phyloP scores from a whole-genome alignment of 53 echinoderm and acorn worm species.

The Antedon mediterranea region DNA sequence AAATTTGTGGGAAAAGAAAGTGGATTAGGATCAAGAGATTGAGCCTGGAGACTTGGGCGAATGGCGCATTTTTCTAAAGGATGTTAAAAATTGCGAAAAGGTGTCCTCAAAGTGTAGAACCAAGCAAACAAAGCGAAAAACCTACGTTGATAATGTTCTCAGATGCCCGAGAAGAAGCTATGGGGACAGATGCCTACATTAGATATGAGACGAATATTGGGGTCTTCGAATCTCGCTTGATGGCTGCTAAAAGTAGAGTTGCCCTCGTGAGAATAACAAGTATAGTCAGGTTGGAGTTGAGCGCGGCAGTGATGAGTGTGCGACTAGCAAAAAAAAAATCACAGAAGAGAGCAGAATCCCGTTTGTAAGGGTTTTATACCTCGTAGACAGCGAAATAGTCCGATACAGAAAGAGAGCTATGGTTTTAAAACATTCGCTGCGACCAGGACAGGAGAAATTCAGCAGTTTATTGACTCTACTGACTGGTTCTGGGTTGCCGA shows the following conservation, averaged over 20 bases:
- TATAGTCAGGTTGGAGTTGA: constrained; percentile 15
- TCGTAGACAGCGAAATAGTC: constrained; percentile 29
- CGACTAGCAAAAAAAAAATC: constrained; percentile 25
- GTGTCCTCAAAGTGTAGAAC: constrained; percentile 10
- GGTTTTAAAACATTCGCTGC: constrained; percentile 32
- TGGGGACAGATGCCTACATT: constrained; percentile 19
- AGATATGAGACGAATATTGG: constrained; percentile 15
- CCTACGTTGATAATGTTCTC: constrained; percentile 24
- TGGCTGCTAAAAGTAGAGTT: constrained; percentile 21
- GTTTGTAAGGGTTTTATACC: constrained; percentile 14
- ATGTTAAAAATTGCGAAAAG: not conserved
- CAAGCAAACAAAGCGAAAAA: not conserved
- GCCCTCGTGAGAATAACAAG: constrained; percentile 22
- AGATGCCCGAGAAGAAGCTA: constrained; percentile 28
- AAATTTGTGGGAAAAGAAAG: constrained; percentile 10
- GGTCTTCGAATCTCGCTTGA: constrained; percentile 1
- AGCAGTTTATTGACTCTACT: constrained; percentile 13
- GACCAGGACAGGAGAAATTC: constrained; percentile 32
- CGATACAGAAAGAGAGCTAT: constrained; percentile 30
- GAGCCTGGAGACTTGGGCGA: constrained; percentile 6
- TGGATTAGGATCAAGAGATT: constrained; percentile 9
- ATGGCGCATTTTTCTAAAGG: constrained; percentile 6
- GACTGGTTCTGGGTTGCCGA: constrained; percentile 33
- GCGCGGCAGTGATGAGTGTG: constrained; percentile 28
- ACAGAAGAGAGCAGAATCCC: constrained; percentile 8